Evolutionary conservation across 2,797 vertebrate species (phyloP), one percentile per base, ranked within the genome.

Genomic region (Mionectes olivaceus): DNA sequence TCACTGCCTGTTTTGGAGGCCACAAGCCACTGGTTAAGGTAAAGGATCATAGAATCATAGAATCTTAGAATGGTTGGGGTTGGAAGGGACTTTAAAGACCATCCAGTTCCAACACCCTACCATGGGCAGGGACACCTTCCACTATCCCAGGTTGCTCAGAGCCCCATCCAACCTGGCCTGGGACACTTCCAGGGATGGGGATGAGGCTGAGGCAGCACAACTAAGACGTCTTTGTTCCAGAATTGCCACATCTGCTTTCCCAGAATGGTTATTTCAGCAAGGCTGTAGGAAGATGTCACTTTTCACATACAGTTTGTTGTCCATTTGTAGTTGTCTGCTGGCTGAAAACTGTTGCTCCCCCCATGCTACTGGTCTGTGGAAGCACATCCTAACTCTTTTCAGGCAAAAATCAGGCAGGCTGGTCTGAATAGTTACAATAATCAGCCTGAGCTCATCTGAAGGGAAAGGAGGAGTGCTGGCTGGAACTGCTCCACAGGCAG

Each of bases 401-500:
- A 92, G 68, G 75, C 77, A 74, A 61, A 76, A 94, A 59, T 69
- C 63, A 43, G 47, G 75, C 83, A 77, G 37, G 13, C 87, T 89
- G 67, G 32, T 84, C 89, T 87, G 74, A 90, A 87, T 44, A 68
- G 74, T 33, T 87, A 50, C 43, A 82, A 37, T 70, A 90, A 60
- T 69, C 1, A 0, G 33, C 25, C 78, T 89, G 83, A 89, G 81
- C 87, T 94, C 87, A 89, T 96, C 78, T 74, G 78, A 93, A 70
- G 64, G 30, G 74, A 59, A 81, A 93, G 81, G 85, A 91, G 89
- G 77, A 89, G 90, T 5, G 30, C 41, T 90, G 0, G 7, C 83
- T 96, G 86, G 90, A 96, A 67, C 50, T 44, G 32, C 43, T 96
- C 90, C 67, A 81, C 23, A 81, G 30, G 73, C 70, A 56, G 13